These are phyloP conservation scores for Pantelozetes paolii DNA, from an alignment of 2,888 invertebrate genomes.

Conservation along the genomic window DNA sequence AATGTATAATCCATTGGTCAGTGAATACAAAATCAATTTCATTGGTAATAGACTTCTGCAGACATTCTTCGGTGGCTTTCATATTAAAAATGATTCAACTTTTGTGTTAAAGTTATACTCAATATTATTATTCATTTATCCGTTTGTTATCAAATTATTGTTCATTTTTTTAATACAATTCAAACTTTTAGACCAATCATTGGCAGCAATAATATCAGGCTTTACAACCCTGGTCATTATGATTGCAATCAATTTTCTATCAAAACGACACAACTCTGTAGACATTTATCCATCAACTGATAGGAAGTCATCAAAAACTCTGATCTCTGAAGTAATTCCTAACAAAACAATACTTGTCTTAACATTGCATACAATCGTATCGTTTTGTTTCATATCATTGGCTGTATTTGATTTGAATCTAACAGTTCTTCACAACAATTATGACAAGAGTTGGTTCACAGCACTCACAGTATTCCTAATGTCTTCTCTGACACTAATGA, in stretches of 20 bases:
- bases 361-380: neutral
- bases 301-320: neutral
- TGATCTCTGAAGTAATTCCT: neutral
- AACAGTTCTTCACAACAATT: conserved; percentile 8
- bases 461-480: neutral
- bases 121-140: neutral
- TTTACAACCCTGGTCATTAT: neutral
- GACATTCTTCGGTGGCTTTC: conserved; percentile 38
- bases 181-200: neutral
- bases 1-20: conserved; percentile 40
- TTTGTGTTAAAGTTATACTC: neutral
- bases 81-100: neutral
- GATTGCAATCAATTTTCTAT: neutral
- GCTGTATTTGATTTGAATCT: neutral
- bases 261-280: neutral
- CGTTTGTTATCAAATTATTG: neutral
- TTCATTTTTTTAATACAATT: neutral
- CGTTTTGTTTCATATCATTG: conserved; percentile 6
- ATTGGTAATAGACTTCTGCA: conserved; percentile 33
- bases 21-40: conserved; percentile 38
- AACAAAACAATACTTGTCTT: neutral
- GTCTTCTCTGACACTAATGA: conserved; percentile 28
- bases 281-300: neutral
- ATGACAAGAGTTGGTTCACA: neutral
- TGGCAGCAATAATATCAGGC: neutral